A percentile compares a stretch with the other conserved stretches of the same genome.
Conservation (phyloP, 2,888 invertebrate genomes). For the Protula sp. region DNA sequence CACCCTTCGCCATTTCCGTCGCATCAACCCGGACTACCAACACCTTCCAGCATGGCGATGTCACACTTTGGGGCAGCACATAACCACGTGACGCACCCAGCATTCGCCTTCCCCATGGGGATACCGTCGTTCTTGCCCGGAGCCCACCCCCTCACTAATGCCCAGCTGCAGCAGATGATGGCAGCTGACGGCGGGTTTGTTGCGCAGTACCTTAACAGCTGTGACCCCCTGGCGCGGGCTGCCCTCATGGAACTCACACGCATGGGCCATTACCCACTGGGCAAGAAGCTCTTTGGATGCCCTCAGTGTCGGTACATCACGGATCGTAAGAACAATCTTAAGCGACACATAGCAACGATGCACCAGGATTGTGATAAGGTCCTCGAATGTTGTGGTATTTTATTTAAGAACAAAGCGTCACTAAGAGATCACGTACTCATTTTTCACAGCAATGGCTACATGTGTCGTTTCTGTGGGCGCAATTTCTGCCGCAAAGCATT, state of each 20-base stretch:
- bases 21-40: neutral
- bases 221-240: neutral
- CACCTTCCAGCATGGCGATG: neutral
- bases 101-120: neutral
- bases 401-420: conserved; percentile 51
- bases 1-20: neutral
- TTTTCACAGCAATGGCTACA: conserved; percentile 52
- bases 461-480: conserved; percentile 50
- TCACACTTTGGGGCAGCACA: neutral
- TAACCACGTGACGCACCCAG: neutral
- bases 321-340: conserved; percentile 52
- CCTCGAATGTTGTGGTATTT: conserved; percentile 49
- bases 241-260: neutral
- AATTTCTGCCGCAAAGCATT: conserved; percentile 54
- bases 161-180: neutral
- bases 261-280: neutral
- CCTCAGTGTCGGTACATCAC: conserved; percentile 47
- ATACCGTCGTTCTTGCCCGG: neutral
- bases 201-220: neutral
- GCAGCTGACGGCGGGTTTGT: neutral
- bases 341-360: conserved; percentile 53
- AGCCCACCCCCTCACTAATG: neutral
- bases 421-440: conserved; percentile 50
- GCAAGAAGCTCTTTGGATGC: conserved; percentile 34
- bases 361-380: conserved; percentile 42